Base-by-base conservation (phyloP, 2,888 invertebrate genomes). In the Sesia bembeciformis region DNA sequence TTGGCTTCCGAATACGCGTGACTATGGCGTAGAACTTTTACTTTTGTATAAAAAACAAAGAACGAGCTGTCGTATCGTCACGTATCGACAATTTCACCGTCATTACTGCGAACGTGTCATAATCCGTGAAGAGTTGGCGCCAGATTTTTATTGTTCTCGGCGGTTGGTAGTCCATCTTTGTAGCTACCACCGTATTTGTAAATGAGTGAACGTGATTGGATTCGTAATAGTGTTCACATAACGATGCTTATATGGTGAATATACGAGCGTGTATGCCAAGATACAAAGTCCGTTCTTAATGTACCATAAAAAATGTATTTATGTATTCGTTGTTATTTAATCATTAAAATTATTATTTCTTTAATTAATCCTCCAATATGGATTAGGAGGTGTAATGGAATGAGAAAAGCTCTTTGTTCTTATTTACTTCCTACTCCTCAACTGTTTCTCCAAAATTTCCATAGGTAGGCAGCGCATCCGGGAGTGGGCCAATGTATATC, bases 21-120 rank as follows among this genome's bases (percentile, higher is more conserved):
- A 74, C 71, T 72, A 76, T 76, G 72, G 66, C 57, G 70, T 67
- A 70, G 67, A 66, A 83, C 84, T 84, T 81, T 85, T 84, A 81
- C 86, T 85, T 83, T 83, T 76, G 56, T 60, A 58, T 63, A 62
- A 62, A 63, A 73, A 72, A 72, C 72, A 72, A 68, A 67, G 64
- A 70, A 65, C 66, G 64, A 60, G 63, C 64, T 62, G 58, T 58
- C 66, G 70, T 68, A 66, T 57, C 65, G 70, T 84, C 88, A 89
- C 88, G 88, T 89, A 78, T 70, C 59, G 64, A 76, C 78, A 80
- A 86, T 88, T 86, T 81, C 72, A 74, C 69, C 72, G 75, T 85
- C 85, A 88, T 87, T 89, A 87, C 65, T 58, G 58, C 46, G 75
- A 67, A 87, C 85, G 87, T 87, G 87, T 78, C 70, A 81, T 81